Evolutionary conservation across 2,113 vertebrate genomes (phyloP), one percentile per base, ranked within the genome.

Genomic region (Scartelaos histophorus): DNA sequence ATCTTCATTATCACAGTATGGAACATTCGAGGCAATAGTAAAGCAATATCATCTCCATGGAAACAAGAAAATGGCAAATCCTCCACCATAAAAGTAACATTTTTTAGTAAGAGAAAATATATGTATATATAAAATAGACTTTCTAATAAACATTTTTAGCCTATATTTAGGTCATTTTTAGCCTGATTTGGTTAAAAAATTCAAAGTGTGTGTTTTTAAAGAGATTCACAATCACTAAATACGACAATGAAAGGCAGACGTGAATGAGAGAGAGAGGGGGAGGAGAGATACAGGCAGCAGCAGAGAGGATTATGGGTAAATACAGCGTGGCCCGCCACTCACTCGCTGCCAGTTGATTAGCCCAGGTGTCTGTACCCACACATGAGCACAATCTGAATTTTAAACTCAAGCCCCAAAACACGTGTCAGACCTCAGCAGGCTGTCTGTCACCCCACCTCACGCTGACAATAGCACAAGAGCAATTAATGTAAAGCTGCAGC

Each of bases 311-410:
- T 61, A 61, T 61, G 58, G 58, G 58, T 61, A 61, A 61, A 61
- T 61, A 61, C 58, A 61, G 57, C 25, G 7, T 2, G 24, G 58
- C 25, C 57, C 58, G 58, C 58, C 61, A 64, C 61, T 38, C 61
- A 64, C 61, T n/a, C 34, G 19, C 61, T 64, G 65, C 65, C 57
- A 80, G 69, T 75, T 88, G 86, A 90, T 85, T 89, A 88, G 70
- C 84, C 78, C 78, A 91, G 89, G 90, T 89, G 89, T 87, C 85
- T 81, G 76, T 65, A 85, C 89, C 87, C 84, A 88, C 75, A 86
- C 88, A 86, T 79, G 75, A 80, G 79, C 71, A 88, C 81, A 71
- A 73, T 88, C 82, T 90, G 83, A 89, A 89, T 89, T 88, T 87
- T 88, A 88, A 90, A 88, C 81, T 85, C 76, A 61, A 61, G 68